Evolutionary conservation across 2,888 invertebrate species (phyloP), one percentile per base, ranked within the genome.

Genomic region (Philaethria dido): DNA sequence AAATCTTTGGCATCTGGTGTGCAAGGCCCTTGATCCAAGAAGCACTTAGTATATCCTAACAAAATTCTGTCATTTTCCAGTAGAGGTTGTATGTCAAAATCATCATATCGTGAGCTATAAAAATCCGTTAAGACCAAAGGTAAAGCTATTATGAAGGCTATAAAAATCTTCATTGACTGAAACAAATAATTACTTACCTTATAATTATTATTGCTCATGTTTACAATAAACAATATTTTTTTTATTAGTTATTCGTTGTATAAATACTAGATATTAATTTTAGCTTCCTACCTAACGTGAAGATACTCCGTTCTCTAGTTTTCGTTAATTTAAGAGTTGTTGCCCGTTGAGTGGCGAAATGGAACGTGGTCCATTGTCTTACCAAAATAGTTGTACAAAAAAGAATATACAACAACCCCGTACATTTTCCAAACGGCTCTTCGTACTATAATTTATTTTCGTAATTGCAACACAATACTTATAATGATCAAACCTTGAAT

Each of bases 1-100:
- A 96, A 93, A 85, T 95, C 95, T 77, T 94, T 94, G 61, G 94
- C 96, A 74, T 96, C 96, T 3, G 96, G 94, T 0, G 95, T 96
- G 77, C 96, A 96, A 6, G 93, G 94, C 13, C 94, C 95, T 69
- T 91, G 84, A 3, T 94, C 94, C 64, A 96, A 89, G 73, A 96
- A 90, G 76, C 97, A 97, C 69, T 94, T 94, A 5, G 95, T 92
- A 76, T 96, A 96, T 73, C 94, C 94, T 61, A 94, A 88, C 14
- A 96, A 86, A 62, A 96, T 90, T 69, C 96, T 93, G 50, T 95
- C 95, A 79, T 95, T 96, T 42, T 87, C 89, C 29, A 96, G 79
- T 69, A 96, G 92, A 60, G 94, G 94, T 72, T 96, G 94, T 66
- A 96, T 81, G 80, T 96, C 95, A 66, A 96, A 93, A 78, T 95